These are phyloP conservation scores for Drosophila lutescens DNA, from an alignment of 2,888 invertebrate genomes.

Conservation along the genomic window DNA sequence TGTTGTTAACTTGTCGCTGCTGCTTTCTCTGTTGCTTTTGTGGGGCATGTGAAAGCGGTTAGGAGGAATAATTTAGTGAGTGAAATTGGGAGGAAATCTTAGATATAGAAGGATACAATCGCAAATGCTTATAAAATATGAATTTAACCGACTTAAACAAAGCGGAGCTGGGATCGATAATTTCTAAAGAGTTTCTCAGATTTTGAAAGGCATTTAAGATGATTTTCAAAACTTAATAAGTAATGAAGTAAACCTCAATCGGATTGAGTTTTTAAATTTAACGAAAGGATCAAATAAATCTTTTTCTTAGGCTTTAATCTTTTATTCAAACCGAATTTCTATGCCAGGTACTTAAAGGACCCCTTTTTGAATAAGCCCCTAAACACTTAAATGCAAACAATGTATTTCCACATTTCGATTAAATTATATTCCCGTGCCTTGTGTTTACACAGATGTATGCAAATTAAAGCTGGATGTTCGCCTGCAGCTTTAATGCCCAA, in stretches of 20 bases:
- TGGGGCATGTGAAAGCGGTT: constrained; percentile 1
- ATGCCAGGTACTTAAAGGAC: too few species aligned
- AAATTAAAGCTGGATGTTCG: constrained; percentile 27
- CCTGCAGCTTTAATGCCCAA: constrained; percentile 35
- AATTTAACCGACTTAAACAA: not conserved
- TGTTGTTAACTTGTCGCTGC: constrained; percentile 45
- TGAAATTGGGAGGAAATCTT: not conserved
- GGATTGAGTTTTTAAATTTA: too few species aligned
- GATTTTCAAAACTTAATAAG: too few species aligned
- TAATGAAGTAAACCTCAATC: too few species aligned
- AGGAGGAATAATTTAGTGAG: not conserved
- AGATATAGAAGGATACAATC: not conserved
- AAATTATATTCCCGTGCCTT: not conserved
- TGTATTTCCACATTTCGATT: not conserved
- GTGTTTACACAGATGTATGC: constrained; percentile 10
- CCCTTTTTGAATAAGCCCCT: not conserved
- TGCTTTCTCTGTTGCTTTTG: not conserved
- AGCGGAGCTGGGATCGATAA: not conserved
- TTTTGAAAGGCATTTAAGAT: too few species aligned
- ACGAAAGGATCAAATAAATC: too few species aligned
- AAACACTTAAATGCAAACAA: not conserved
- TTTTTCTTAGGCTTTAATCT: too few species aligned
- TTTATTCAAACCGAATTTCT: too few species aligned
- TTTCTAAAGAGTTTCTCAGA: not conserved
- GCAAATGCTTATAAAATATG: not conserved